Evolutionary conservation across 1,140 invertebrate species (phyloP).

Genomic region (Heliconius hewitsoni): DNA sequence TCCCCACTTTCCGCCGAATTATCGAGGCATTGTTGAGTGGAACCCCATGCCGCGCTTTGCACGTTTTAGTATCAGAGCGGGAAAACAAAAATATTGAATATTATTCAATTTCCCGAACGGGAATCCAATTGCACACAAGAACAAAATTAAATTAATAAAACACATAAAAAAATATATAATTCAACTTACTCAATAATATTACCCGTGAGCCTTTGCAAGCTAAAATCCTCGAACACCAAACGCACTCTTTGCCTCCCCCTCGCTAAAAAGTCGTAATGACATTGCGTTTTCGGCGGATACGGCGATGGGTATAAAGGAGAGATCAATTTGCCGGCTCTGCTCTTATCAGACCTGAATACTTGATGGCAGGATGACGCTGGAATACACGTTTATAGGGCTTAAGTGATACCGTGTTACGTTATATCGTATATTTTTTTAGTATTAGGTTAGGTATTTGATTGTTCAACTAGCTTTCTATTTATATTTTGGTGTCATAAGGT

Average conservation of each 20-base stretch:
- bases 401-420: conserved; percentile 9
- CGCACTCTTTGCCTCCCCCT: conserved; percentile 89
- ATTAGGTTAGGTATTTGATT: background rate
- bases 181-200: conserved; percentile 72
- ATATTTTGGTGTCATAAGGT: no score
- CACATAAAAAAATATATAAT: background rate
- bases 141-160: background rate
- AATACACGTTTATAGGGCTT: conserved; percentile 47
- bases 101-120: no score
- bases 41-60: no score
- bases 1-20: no score
- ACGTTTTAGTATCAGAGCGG: no score
- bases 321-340: conserved; percentile 88
- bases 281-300: conserved; percentile 88
- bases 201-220: conserved; percentile 70
- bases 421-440: background rate
- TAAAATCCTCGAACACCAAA: conserved; percentile 89
- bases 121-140: no score
- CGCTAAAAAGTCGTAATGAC: conserved; percentile 92
- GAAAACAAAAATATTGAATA: no score
- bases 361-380: conserved; percentile 89
- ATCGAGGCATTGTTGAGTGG: no score
- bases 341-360: conserved; percentile 88
- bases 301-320: conserved; percentile 89
- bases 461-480: background rate